Base-by-base conservation (phyloP, 2,113 vertebrate genomes). In the Argyrosomus japonicus region DNA sequence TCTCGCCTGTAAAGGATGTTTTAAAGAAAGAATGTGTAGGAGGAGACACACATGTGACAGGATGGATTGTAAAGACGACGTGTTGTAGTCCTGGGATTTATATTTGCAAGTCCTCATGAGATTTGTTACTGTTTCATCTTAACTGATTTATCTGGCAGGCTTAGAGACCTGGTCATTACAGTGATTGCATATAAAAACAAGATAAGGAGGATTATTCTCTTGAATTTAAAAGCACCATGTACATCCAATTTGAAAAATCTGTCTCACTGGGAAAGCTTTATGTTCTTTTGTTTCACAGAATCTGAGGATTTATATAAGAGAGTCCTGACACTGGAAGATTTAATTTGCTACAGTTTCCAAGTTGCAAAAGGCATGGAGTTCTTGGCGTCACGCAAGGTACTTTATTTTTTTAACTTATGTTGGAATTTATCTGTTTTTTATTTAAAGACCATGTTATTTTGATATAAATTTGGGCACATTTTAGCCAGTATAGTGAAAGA, bases 361-460 rank as follows among this genome's bases (percentile, higher is more conserved):
- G 97, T 98, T 64, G 96, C 97, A 71, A 98, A 98, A 93, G 97
- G 97, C 91, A 99, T 98, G 97, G 97, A 98, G 88, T 98, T 99
- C 85, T 94, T 99, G 51, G 96, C 97, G 60, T 98, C 97, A 69
- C 95, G 97, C 92, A 99, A 98, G 94, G 97, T 99, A 95, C 4
- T 43, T 36, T 36, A 0, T 53, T 50, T 58, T n/a, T 19, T 0
- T 9, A 7, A 56, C 45, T 21, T 17, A 21, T 45, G 21, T 36
- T 29, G 3, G 15, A 54, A 4, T 25, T 47, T 9, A 56, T 71
- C 3, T 73, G n/a, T 23, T 78, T 77, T 77, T 57, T 1, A 50
- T 68, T 64, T 36, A 25, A 65, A 62, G 15, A 17, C 23, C 2
- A 29, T 71, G 18, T 47, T 60, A 12, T 29, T 68, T 68, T 68